Percentiles rank a stretch among this genome's conserved stretches.
Evolutionary conservation across 2,113 vertebrate species (phyloP).

Genomic region (Sula dactylatra): DNA sequence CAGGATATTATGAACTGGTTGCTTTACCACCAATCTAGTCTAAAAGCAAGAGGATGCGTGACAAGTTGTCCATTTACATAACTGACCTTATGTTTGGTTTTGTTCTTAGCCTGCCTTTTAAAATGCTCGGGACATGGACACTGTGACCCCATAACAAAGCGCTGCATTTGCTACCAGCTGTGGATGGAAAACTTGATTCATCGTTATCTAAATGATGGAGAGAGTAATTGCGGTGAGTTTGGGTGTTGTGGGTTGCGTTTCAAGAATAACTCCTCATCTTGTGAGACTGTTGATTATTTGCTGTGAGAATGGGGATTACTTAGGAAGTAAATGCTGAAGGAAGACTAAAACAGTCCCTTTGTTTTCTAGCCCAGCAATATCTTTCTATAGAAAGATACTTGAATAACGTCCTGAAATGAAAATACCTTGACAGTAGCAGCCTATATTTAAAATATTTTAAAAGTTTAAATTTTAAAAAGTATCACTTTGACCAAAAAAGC

Average conservation of each 20-base stretch:
- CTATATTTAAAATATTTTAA: not conserved
- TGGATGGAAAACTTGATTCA: constrained; percentile 89
- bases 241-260: not conserved
- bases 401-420: not conserved
- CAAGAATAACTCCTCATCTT: not conserved
- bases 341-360: not conserved
- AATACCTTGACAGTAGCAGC: not conserved
- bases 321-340: not conserved
- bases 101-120: constrained; percentile 81
- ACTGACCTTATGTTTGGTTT: not conserved
- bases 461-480: not conserved
- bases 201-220: constrained; percentile 79
- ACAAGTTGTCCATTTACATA: not conserved
- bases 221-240: constrained; percentile 88
- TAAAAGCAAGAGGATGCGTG: not conserved
- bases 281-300: not conserved
- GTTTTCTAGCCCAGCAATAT: not conserved
- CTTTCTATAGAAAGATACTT: not conserved
- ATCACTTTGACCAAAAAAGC: not conserved
- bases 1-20: not conserved
- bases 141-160: constrained; percentile 88
- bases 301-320: not conserved
- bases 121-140: constrained; percentile 85
- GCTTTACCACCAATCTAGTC: not conserved
- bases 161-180: constrained; percentile 85